These are phyloP conservation scores for Hylomyscus alleni DNA, from an alignment of 2,797 vertebrate genomes.

Conservation along the genomic window DNA sequence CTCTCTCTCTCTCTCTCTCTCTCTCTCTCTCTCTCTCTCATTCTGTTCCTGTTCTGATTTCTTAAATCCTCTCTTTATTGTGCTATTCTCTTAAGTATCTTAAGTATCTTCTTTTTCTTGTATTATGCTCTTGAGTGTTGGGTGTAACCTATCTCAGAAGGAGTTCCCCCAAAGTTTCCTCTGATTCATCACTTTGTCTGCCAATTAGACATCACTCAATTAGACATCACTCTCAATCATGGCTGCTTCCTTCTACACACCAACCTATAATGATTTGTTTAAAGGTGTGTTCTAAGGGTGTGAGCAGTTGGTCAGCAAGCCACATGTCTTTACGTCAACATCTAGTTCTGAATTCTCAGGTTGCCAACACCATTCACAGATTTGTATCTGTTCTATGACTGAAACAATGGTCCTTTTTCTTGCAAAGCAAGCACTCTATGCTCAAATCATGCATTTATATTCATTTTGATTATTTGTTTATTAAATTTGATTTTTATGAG, in stretches of 20 bases:
- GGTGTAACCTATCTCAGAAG: neutral
- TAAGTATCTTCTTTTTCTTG: neutral
- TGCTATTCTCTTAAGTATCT: too few relatives aligned
- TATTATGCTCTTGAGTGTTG: neutral
- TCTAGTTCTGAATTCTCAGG: neutral
- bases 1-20: too few relatives aligned
- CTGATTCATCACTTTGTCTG: neutral
- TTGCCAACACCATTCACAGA: neutral
- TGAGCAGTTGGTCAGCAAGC: neutral
- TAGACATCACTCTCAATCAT: neutral
- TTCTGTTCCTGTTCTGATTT: neutral
- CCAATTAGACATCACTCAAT: too few relatives aligned
- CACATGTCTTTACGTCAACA: neutral
- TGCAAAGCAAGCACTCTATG: neutral
- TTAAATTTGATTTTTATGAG: neutral
- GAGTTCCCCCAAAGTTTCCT: neutral
- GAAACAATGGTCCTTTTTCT: neutral
- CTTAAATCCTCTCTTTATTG: too few relatives aligned
- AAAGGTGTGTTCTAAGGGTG: neutral
- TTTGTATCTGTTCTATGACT: neutral
- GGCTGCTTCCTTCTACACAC: neutral
- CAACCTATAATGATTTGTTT: too few relatives aligned
- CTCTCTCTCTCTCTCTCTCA: too few relatives aligned
- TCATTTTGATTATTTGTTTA: neutral
- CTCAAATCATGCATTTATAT: neutral